Base-by-base conservation (phyloP, 2,113 vertebrate species). In the Chitala chitala region DNA sequence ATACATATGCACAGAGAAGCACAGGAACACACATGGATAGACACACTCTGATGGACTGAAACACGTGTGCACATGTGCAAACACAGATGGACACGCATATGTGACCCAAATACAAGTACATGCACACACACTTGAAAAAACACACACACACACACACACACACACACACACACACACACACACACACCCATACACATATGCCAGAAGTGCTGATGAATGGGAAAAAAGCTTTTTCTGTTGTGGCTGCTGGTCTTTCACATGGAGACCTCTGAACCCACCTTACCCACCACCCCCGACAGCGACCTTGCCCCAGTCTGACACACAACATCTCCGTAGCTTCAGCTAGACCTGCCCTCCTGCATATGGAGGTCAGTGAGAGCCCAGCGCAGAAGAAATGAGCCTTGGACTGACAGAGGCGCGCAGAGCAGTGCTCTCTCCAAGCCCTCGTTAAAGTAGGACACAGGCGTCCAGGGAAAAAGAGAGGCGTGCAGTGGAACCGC, bases 361-460 rank as follows among this genome's bases (percentile, higher is more conserved):
- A 29, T 13, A 29, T 5, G 44, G 64, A 10, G 40, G 40, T 26
- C 22, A n/a, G 64, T 26, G 26, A 26, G 24, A 42, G 40, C 22
- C 48, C 1, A 1, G 2, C 2, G 48, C 9, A n/a, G 59, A 38
- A 38, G 31, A 63, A 4, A 20, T 15, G 0, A 8, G 33, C 31
- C 15, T 5, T 26, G 15, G 64, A 22, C 59, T n/a, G 12, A 1
- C 3, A n/a, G 36, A n/a, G 20, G 38, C 44, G 64, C 17, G 20
- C 64, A n/a, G 9, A 22, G 12, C 2, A 15, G 26, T 15, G 48
- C 48, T 69, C 17, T n/a, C 46, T 33, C 68, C 48, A 50, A 15
- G 68, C 68, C 36, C 53, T 36, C 4, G 26, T 48, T 38, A 51
- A 73, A 73, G 24, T 63, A 73, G 72, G 56, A 64, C 72, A 51